Evolutionary conservation across 2,797 vertebrate genomes (phyloP).

Genomic region (Clamator glandarius): DNA sequence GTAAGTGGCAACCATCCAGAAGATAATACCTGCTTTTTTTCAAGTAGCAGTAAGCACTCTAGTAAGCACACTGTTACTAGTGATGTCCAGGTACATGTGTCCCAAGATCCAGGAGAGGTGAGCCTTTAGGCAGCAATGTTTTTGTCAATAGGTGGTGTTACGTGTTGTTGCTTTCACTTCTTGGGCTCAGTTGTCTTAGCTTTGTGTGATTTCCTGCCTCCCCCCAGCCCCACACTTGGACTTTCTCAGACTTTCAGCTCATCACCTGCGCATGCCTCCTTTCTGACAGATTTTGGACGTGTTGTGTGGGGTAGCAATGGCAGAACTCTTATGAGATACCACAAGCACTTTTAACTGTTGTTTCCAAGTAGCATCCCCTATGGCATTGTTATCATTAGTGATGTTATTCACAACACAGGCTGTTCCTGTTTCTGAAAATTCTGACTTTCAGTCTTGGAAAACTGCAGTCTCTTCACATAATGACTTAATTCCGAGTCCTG

Average conservation of each 20-base stretch:
- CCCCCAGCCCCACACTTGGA: no score
- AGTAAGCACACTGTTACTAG: neutral
- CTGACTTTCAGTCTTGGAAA: neutral
- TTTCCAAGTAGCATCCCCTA: neutral
- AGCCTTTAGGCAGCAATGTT: neutral
- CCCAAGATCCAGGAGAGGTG: neutral
- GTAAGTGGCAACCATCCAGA: neutral
- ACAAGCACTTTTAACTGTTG: neutral
- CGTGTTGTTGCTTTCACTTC: neutral
- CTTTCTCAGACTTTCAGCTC: neutral
- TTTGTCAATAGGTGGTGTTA: neutral
- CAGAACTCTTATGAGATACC: neutral
- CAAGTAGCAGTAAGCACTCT: neutral
- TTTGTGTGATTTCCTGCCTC: neutral
- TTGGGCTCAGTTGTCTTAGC: neutral
- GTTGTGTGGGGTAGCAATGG: no score
- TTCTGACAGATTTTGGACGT: neutral
- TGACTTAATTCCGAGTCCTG: neutral
- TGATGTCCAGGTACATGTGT: accelerated
- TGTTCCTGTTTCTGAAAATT: neutral
- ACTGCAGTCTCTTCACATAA: neutral
- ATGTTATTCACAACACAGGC: neutral
- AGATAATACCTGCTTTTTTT: neutral
- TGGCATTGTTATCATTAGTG: neutral
- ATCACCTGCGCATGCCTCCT: neutral